These are phyloP conservation scores for Eubasilissa regina DNA, from an alignment of 1,140 invertebrate species.

Conservation along the genomic window DNA sequence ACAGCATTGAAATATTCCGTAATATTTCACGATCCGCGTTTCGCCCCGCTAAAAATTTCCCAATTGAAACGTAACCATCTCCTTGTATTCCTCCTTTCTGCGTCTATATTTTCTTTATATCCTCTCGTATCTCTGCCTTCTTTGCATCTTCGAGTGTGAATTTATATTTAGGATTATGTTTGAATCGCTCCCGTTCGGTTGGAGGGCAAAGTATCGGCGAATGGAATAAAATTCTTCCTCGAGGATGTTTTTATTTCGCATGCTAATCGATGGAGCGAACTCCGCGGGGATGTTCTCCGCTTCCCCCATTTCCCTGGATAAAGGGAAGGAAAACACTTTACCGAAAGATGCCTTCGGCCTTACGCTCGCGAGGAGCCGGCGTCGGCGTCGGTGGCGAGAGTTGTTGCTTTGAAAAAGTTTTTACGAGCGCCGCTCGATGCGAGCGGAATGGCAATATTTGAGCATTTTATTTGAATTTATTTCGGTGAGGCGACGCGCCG, in stretches of 20 bases:
- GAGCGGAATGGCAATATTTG: constrained; percentile 29
- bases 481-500: background rate
- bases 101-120: constrained; percentile 47
- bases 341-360: constrained; percentile 35
- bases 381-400: constrained; percentile 19
- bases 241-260: constrained; percentile 60
- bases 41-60: constrained; percentile 29
- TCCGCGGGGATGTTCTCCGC: constrained; percentile 41
- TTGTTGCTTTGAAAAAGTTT: constrained; percentile 45
- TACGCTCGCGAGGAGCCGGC: constrained; percentile 1
- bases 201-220: constrained; percentile 48
- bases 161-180: constrained; percentile 60
- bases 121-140: constrained; percentile 50
- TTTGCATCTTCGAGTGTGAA: constrained; percentile 59
- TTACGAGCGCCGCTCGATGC: constrained; percentile 27
- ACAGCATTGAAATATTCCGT: constrained; percentile 36
- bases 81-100: constrained; percentile 32
- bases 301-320: constrained; percentile 40
- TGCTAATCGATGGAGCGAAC: constrained; percentile 59
- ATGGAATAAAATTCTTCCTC: constrained; percentile 55
- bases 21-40: constrained; percentile 37
- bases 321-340: constrained; percentile 49
- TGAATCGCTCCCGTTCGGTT: constrained; percentile 49
- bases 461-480: constrained; percentile 40
- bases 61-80: constrained; percentile 45